phyloP scores from a whole-genome alignment of 2,113 vertebrate genomes.

The Dasyprocta punctata region DNA sequence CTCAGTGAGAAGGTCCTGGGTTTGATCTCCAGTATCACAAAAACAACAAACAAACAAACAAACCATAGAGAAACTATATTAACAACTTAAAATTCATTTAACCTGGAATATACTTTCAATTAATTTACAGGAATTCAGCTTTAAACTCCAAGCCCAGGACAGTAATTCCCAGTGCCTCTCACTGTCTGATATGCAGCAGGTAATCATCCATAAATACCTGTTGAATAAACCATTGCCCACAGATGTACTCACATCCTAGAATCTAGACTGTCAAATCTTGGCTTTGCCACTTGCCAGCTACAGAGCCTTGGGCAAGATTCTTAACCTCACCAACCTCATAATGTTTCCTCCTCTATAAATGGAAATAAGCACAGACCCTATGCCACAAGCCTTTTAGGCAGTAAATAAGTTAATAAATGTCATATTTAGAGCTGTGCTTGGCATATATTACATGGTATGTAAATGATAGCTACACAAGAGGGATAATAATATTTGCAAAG shows the following conservation, averaged over 20 bases:
- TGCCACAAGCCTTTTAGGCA: neutral
- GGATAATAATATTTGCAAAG: neutral
- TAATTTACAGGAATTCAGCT: conserved; percentile 25
- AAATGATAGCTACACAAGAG: neutral
- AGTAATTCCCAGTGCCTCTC: neutral
- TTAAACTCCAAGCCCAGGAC: neutral
- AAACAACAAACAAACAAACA: neutral
- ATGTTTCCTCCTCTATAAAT: neutral
- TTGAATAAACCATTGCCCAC: neutral
- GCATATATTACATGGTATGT: neutral
- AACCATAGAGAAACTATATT: conserved; percentile 31
- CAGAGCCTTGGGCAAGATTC: neutral
- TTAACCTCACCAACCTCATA: neutral
- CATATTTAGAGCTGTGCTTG: neutral
- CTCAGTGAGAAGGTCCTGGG: neutral
- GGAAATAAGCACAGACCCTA: neutral
- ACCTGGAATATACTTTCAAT: neutral
- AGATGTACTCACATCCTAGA: neutral
- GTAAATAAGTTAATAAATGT: neutral
- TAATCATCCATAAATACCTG: neutral
- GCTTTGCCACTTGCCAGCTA: neutral
- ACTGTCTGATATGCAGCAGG: neutral
- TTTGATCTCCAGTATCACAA: neutral
- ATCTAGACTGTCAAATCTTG: neutral
- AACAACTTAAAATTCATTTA: conserved; percentile 39